phyloP scores from a whole-genome alignment of 2,797 vertebrate species.

The Cynodonichthys magdalenae region DNA sequence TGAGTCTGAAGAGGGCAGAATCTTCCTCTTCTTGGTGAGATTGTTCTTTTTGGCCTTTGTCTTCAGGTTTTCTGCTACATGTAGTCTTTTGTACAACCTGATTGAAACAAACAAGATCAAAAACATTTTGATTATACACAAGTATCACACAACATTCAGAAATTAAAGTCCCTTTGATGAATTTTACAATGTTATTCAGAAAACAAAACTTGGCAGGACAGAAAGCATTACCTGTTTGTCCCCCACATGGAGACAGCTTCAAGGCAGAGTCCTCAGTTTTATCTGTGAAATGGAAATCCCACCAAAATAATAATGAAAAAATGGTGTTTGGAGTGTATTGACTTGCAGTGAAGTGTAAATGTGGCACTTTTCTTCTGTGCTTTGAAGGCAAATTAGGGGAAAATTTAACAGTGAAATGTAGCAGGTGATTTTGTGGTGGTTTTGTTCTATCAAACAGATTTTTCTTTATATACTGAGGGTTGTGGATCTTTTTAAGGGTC shows the following conservation, averaged over 20 bases:
- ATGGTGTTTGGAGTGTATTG: slow-evolving; percentile 5
- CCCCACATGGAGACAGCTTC: slow-evolving; percentile 38
- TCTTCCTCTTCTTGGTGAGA: too few species aligned
- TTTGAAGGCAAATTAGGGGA: slow-evolving; percentile 20
- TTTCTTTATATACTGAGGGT: slow-evolving; percentile 22
- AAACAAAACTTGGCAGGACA: too few species aligned
- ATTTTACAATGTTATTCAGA: too few species aligned
- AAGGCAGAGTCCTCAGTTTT: slow-evolving; percentile 18
- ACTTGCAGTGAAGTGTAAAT: slow-evolving; percentile 1
- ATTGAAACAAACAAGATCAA: too few species aligned
- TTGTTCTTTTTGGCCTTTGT: too few species aligned
- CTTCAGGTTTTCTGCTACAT: too few species aligned
- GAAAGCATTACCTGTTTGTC: too few species aligned
- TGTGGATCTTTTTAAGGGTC: slow-evolving; percentile 17
- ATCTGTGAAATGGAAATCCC: slow-evolving; percentile 25
- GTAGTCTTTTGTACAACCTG: too few species aligned
- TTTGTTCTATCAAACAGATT: slow-evolving; percentile 1
- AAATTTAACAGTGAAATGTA: slow-evolving; percentile 16
- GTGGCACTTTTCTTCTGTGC: slow-evolving; percentile 17
- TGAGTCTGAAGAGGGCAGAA: too few species aligned
- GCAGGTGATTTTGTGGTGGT: slow-evolving; percentile 15
- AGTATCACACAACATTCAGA: too few species aligned
- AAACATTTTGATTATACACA: too few species aligned
- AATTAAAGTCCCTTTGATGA: too few species aligned
- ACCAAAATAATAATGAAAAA: slow-evolving; percentile 22